Base-by-base conservation (phyloP, 1,140 invertebrate species). In the Zaprionus inermis region DNA sequence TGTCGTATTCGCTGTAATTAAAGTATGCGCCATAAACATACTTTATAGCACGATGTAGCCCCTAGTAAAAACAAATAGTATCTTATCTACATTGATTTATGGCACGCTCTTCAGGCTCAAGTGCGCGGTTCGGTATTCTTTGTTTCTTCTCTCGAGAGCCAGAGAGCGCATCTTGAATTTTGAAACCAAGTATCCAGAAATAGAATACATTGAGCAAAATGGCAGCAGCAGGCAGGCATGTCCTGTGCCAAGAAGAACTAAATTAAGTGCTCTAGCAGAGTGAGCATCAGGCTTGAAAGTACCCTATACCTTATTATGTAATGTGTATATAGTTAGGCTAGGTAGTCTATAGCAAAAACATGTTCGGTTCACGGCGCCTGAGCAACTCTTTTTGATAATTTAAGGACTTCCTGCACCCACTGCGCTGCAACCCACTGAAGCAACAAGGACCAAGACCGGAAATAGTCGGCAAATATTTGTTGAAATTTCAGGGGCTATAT, bases 41-140 rank as follows among this genome's bases (percentile, higher is more conserved):
- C 44, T 49, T 12, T 49, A 49, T 49, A 28, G 22, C 22, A 12
- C 2, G 44, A 49, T 49, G 44, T 49, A 11, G 20, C 1, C 41
- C 28, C 18, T 22, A 49, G 44, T 22, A 49, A 49, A 49, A 49
- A 49, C 52, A 22, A 46, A 38, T 57, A 44, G 36, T 44, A 66
- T 66, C 36, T 59, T 60, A 51, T 58, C 56, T 44, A 10, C 30
- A 34, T 20, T 66, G 38, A 66, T 57, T 66, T 66, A 66, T 66
- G 16, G 32, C 20, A 57, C 28, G 22, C 44, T 22, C 44, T 49
- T 22, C 18, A 20, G 10, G 18, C 38, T 44, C 38, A 44, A 44
- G 38, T 44, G 38, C n/a, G 6, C 38, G 38, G n/a, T 16, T n/a
- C 38, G 36, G 36, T n/a, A 14, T n/a, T n/a, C 36, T 38, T n/a